Percentiles rank a stretch among this genome's conserved stretches.
Conservation (phyloP, 2,888 invertebrate genomes). For the Spatulosminthurus flaviceps region DNA sequence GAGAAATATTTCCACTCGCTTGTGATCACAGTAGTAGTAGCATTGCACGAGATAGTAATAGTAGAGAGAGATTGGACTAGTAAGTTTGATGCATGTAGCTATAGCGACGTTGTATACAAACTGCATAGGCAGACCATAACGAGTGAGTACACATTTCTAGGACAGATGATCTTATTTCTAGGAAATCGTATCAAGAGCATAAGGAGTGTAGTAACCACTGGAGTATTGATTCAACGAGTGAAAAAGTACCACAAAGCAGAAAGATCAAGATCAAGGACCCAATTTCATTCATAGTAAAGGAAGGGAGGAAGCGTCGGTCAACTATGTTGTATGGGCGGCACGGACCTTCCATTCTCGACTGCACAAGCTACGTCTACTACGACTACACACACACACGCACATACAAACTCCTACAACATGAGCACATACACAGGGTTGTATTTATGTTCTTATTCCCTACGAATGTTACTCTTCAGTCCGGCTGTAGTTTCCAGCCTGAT, state of each 20-base stretch:
- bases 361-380: not conserved
- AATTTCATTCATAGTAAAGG: conserved; percentile 52
- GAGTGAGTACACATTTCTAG: conserved; percentile 24
- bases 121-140: not conserved
- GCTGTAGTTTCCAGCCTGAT: too few species aligned
- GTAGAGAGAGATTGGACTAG: not conserved
- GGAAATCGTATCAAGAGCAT: conserved; percentile 39
- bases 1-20: not conserved
- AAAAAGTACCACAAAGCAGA: conserved; percentile 42
- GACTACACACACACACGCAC: not conserved
- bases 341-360: conserved; percentile 41
- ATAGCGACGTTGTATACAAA: too few species aligned
- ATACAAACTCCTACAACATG: not conserved
- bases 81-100: too few species aligned
- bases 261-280: conserved; percentile 55
- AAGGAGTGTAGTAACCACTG: conserved; percentile 43
- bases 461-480: too few species aligned
- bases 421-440: too few species aligned
- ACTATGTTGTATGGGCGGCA: conserved; percentile 52
- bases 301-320: conserved; percentile 47
- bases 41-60: not conserved
- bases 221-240: conserved; percentile 50
- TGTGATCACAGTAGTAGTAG: not conserved
- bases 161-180: conserved; percentile 43
- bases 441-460: too few species aligned